phyloP scores from a whole-genome alignment of 2,888 invertebrate species.

The Bellardia pandia region DNA sequence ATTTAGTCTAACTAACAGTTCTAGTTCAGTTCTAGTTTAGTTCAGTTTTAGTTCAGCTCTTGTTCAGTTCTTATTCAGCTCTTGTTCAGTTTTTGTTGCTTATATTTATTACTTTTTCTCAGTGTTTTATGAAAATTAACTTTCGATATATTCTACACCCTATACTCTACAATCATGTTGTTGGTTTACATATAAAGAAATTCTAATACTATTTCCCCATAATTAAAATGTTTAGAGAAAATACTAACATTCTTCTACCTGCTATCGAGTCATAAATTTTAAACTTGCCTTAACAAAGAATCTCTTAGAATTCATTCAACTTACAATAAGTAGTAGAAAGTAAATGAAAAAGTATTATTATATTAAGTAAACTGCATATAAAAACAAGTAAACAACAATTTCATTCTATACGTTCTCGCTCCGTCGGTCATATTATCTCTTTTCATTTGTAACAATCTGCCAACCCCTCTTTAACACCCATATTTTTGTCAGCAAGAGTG shows the following conservation, averaged over 20 bases:
- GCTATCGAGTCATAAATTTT: neutral
- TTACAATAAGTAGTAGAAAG: neutral
- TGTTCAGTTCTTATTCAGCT: no score
- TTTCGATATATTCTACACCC: neutral
- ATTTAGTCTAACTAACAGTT: no score
- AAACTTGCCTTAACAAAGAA: neutral
- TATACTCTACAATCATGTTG: neutral
- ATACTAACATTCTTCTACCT: neutral
- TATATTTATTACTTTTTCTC: no score
- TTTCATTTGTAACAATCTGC: constrained; percentile 72
- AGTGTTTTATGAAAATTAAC: no score
- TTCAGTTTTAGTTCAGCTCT: no score
- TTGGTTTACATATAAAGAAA: neutral
- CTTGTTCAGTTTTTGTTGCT: no score
- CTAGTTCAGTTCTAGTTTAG: no score
- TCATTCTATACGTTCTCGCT: neutral
- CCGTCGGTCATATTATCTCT: constrained; percentile 57
- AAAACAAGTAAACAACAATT: constrained; percentile 55
- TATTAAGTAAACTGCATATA: constrained; percentile 55
- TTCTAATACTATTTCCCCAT: neutral
- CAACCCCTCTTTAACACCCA: constrained; percentile 72
- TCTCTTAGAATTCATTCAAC: constrained; percentile 13
- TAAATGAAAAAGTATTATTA: neutral
- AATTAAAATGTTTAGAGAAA: constrained; percentile 47
- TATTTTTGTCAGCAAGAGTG: constrained; percentile 52